phyloP scores from a whole-genome alignment of 1,140 invertebrate species.

The Aphidius gifuensis region DNA sequence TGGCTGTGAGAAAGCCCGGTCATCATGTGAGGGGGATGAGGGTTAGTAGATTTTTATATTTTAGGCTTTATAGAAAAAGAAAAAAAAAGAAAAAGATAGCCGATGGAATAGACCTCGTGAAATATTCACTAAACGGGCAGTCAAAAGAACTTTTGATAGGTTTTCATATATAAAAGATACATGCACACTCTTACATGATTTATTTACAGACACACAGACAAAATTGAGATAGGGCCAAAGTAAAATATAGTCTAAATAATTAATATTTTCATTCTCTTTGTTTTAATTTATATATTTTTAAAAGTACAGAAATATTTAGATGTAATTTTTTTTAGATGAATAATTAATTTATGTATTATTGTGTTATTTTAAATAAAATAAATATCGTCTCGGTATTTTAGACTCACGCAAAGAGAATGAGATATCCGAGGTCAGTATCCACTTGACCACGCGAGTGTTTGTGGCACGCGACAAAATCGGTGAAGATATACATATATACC shows the following conservation, averaged over 20 bases:
- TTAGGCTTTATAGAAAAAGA: too few species aligned
- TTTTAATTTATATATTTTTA: too few species aligned
- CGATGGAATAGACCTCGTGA: slow-evolving; percentile 20
- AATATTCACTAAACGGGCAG: slow-evolving; percentile 37
- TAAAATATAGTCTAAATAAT: too few species aligned
- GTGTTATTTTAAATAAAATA: too few species aligned
- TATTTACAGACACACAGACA: neutral
- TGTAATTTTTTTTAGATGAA: too few species aligned
- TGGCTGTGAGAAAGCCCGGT: slow-evolving; percentile 20
- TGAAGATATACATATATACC: neutral
- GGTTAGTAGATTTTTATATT: too few species aligned
- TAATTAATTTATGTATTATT: too few species aligned
- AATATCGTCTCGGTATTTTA: too few species aligned
- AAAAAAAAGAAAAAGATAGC: neutral
- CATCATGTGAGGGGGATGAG: neutral
- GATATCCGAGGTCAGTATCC: slow-evolving; percentile 28
- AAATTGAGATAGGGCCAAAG: too few species aligned
- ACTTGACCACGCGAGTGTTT: slow-evolving; percentile 25
- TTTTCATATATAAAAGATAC: neutral
- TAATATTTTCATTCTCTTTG: too few species aligned
- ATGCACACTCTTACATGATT: neutral
- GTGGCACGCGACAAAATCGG: slow-evolving; percentile 19
- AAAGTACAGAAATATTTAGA: too few species aligned
- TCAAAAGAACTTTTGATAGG: slow-evolving; percentile 33
- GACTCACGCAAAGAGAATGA: slow-evolving; percentile 15